Percentiles rank a stretch among this genome's conserved stretches.
Evolutionary conservation across 2,888 invertebrate species (phyloP).

Genomic region (Chouioia cunea): DNA sequence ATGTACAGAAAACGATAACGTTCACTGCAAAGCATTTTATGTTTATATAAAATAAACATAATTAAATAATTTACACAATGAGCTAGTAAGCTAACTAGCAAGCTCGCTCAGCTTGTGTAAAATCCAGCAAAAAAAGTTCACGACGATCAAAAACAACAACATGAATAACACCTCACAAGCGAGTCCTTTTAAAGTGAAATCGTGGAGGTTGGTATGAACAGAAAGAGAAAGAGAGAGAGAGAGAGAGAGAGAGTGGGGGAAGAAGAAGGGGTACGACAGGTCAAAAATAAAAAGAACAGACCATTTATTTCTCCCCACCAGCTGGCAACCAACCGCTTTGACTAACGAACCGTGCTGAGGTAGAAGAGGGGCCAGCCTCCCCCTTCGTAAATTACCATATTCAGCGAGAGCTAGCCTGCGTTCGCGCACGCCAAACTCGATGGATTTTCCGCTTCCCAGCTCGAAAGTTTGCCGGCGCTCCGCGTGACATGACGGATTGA

Average conservation of each 20-base stretch:
- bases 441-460: constrained; percentile 37
- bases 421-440: constrained; percentile 34
- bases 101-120: too few species aligned
- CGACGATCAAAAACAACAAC: too few species aligned
- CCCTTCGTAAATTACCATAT: constrained; percentile 36
- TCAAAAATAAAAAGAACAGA: constrained; percentile 49
- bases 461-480: constrained; percentile 44
- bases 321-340: constrained; percentile 52
- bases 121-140: too few species aligned
- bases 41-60: too few species aligned
- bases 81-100: too few species aligned
- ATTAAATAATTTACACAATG: too few species aligned
- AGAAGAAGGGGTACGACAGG: constrained; percentile 26
- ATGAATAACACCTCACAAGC: too few species aligned
- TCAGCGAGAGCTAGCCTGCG: constrained; percentile 2
- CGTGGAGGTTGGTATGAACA: not conserved
- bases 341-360: constrained; percentile 53
- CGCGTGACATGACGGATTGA: constrained; percentile 45
- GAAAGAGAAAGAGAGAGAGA: constrained; percentile 17
- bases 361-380: constrained; percentile 1
- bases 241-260: constrained; percentile 5
- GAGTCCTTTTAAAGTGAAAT: not conserved
- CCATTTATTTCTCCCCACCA: constrained; percentile 52
- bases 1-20: too few species aligned
- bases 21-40: too few species aligned